Base-by-base conservation (phyloP, 2,797 vertebrate species). In the Manis pentadactyla region DNA sequence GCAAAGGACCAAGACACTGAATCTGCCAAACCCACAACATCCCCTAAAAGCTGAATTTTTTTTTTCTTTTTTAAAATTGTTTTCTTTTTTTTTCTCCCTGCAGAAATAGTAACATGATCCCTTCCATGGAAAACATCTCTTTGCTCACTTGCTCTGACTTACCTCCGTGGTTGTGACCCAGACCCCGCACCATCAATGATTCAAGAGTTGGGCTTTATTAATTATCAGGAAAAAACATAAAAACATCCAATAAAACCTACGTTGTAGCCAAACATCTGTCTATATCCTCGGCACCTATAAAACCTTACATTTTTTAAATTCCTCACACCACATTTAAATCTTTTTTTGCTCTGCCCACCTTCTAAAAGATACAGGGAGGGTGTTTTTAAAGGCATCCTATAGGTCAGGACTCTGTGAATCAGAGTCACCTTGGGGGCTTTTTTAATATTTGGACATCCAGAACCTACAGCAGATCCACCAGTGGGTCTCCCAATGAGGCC, bases 401-500 rank as follows among this genome's bases (percentile, higher is more conserved):
- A 39, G 71, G 18, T 82, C 19, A 64, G 46, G 51, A 49, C 42
- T 51, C 75, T 27, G 29, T 7, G 84, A 11, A 17, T 79, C 27
- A 57, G 39, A n/a, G 75, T 31, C 18, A 18, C 18, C 34, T 55
- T 15, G 25, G 29, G 25, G 19, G 9, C 18, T 42, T 51, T 69
- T 34, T n/a, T 63, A 9, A 8, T 18, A 31, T 13, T n/a, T 2
- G 74, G 23, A 49, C 55, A 66, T 37, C 37, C 4, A 27, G 88
- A 9, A 11, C n/a, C 25, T n/a, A 7, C n/a, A 7, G 31, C 0
- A 1, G 42, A 63, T 7, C 14, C 37, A 5, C 37, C 0, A 0
- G 19, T 8, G 6, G 31, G 2, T 51, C 49, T 31, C 46, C 0
- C 42, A 46, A 14, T 13, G 46, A 19, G 7, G 4, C 34, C 68